These are phyloP conservation scores for Saccopteryx bilineata DNA, from an alignment of 2,113 vertebrate species.

Conservation along the genomic window DNA sequence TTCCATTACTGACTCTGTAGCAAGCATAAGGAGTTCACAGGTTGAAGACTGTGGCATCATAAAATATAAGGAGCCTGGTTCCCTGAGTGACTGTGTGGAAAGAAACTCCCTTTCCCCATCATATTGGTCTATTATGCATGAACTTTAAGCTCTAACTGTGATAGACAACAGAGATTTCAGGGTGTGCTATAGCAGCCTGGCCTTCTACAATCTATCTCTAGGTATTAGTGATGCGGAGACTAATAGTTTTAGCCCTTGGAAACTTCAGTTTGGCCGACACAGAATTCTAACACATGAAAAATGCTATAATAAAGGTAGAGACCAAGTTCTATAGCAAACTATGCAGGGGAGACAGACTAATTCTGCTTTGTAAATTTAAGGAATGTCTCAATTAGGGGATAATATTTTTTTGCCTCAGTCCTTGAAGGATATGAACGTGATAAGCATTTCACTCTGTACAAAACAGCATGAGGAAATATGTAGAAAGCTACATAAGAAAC, in stretches of 20 bases:
- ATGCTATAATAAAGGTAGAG: background rate
- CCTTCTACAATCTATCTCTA: background rate
- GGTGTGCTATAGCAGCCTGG: background rate
- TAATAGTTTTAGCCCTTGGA: background rate
- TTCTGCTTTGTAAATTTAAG: background rate
- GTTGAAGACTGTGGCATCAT: background rate
- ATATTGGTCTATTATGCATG: background rate
- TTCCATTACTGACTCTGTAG: background rate
- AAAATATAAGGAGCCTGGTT: background rate
- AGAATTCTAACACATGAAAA: constrained; percentile 31
- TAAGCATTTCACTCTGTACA: background rate
- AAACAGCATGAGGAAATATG: background rate
- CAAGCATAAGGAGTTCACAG: background rate
- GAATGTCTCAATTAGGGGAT: background rate
- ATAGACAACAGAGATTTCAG: background rate
- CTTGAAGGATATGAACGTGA: background rate
- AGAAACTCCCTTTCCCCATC: background rate
- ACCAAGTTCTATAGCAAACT: background rate
- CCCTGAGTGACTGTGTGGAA: background rate
- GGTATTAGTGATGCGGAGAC: background rate
- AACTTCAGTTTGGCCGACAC: constrained; percentile 30
- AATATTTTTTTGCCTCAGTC: background rate
- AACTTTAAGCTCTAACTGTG: background rate
- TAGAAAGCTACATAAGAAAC: background rate
- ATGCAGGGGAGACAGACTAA: background rate